Percentiles rank a stretch among this genome's conserved stretches.
Conservation (phyloP, 1,140 invertebrate genomes). For the Drosophila triauraria region DNA sequence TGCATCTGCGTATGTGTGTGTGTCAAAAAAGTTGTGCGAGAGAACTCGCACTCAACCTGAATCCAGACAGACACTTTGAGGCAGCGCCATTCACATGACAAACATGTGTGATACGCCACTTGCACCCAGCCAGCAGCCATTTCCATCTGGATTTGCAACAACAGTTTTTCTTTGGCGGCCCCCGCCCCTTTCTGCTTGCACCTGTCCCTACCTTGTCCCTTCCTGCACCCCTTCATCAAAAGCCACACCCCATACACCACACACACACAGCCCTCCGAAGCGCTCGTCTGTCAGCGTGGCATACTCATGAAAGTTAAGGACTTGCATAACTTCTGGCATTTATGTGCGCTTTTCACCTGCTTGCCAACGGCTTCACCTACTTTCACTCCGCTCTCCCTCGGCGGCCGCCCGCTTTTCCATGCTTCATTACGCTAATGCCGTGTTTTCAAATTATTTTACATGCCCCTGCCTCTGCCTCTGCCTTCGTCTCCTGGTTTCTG, state of each 20-base stretch:
- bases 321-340: conserved; percentile 82
- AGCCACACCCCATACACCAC: not conserved
- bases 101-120: conserved; percentile 80
- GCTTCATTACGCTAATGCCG: conserved; percentile 82
- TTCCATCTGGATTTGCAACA: conserved; percentile 52
- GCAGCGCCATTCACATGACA: conserved; percentile 59
- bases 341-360: conserved; percentile 80
- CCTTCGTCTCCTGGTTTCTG: conserved; percentile 9
- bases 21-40: conserved; percentile 23
- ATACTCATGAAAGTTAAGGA: conserved; percentile 80
- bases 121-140: conserved; percentile 62
- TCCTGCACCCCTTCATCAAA: conserved; percentile 6
- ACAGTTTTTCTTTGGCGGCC: conserved; percentile 36
- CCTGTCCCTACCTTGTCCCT: not conserved
- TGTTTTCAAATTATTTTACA: conserved; percentile 83
- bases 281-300: conserved; percentile 45
- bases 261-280: conserved; percentile 1
- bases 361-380: conserved; percentile 45
- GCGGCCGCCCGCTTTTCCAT: conserved; percentile 57
- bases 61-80: conserved; percentile 53
- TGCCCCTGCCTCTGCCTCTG: not conserved
- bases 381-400: conserved; percentile 34
- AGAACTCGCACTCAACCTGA: conserved; percentile 47
- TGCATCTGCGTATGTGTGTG: conserved; percentile 3
- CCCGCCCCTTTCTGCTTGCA: too few species aligned